Evolutionary conservation across 2,113 vertebrate species (phyloP).

Genomic region (Oncorhynchus tshawytscha): DNA sequence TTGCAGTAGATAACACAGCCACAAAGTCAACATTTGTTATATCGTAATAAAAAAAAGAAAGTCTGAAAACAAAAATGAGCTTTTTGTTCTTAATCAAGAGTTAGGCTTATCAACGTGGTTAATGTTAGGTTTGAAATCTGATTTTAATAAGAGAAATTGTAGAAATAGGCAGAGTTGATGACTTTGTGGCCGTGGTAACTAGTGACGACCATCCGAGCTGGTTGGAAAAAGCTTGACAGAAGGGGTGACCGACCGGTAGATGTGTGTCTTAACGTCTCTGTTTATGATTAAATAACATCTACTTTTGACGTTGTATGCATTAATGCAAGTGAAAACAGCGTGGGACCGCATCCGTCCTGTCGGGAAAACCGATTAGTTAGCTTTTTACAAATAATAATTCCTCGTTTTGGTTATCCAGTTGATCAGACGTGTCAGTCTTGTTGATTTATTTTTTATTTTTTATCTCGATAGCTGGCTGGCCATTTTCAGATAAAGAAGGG

Average conservation of each 20-base stretch:
- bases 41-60: too few species aligned
- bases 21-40: too few species aligned
- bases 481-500: background rate
- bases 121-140: too few species aligned
- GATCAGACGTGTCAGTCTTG: background rate
- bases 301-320: background rate
- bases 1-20: too few species aligned
- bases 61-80: too few species aligned
- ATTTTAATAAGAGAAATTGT: too few species aligned
- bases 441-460: background rate
- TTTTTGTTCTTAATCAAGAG: too few species aligned
- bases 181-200: too few species aligned
- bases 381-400: background rate
- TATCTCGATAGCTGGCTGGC: background rate
- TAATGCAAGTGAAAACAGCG: background rate
- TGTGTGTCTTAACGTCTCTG: slow-evolving; percentile 27
- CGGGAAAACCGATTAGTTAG: background rate
- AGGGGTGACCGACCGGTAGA: slow-evolving; percentile 22
- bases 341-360: slow-evolving; percentile 2
- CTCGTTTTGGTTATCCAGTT: background rate
- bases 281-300: slow-evolving; percentile 14
- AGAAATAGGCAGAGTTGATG: too few species aligned
- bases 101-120: too few species aligned
- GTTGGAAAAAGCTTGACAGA: slow-evolving; percentile 4
- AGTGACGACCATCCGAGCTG: slow-evolving; percentile 16